These are phyloP conservation scores for Cheilosia impressa DNA, from an alignment of 2,888 invertebrate species.

Conservation along the genomic window DNA sequence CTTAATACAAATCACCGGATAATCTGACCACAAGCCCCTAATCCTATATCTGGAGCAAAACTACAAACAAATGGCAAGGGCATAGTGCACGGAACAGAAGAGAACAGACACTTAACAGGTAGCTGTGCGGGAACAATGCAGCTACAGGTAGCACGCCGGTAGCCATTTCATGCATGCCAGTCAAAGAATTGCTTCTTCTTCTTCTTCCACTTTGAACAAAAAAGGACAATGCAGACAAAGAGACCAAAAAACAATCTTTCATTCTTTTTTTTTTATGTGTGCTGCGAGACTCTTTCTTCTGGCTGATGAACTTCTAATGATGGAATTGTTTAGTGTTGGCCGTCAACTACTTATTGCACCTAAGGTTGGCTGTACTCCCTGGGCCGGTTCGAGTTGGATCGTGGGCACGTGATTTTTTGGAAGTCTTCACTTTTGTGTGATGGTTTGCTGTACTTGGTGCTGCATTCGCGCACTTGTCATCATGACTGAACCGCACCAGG, in stretches of 20 bases:
- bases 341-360: conserved; percentile 54
- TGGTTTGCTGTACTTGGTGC: not conserved
- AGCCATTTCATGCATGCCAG: conserved; percentile 28
- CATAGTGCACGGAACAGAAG: not conserved
- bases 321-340: conserved; percentile 48
- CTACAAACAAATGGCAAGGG: conserved; percentile 7
- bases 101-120: conserved; percentile 3
- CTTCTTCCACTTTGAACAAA: not conserved
- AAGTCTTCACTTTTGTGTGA: too few species aligned
- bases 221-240: conserved; percentile 36
- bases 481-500: conserved; percentile 27
- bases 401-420: not conserved
- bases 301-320: conserved; percentile 51
- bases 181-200: conserved; percentile 12
- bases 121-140: conserved; percentile 13
- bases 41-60: conserved; percentile 21
- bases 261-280: conserved; percentile 13
- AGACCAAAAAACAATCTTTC: conserved; percentile 22
- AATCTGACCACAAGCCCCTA: conserved; percentile 59
- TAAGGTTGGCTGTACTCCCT: conserved; percentile 8
- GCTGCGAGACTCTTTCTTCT: not conserved
- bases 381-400: conserved; percentile 1
- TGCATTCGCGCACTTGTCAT: not conserved
- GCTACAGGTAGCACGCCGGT: conserved; percentile 41
- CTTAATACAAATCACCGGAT: conserved; percentile 51